These are phyloP conservation scores for Trichacis sp. DNA, from an alignment of 2,888 invertebrate species.

Conservation along the genomic window DNA sequence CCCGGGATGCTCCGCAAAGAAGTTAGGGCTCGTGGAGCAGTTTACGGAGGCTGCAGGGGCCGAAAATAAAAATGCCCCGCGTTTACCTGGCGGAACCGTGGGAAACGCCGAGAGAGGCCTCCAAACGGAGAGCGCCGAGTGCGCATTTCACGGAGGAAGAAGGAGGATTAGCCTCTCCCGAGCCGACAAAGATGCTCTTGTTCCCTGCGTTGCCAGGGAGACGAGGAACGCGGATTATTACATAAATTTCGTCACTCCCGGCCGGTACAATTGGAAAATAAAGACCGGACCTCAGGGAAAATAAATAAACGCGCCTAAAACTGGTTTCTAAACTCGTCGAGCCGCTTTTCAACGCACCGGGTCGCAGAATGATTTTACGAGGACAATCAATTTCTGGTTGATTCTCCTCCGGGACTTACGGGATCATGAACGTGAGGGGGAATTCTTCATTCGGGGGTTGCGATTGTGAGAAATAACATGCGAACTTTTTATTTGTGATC, in stretches of 20 bases:
- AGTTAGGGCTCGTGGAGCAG: too few species aligned
- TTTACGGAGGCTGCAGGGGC: background rate
- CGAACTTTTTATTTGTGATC: too few species aligned
- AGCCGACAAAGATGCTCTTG: conserved; percentile 15
- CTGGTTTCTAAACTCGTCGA: conserved; percentile 2
- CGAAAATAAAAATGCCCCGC: conserved; percentile 43
- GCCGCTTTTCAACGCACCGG: background rate
- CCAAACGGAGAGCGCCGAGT: conserved; percentile 52
- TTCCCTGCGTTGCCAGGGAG: conserved; percentile 33
- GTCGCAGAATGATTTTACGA: background rate
- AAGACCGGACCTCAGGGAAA: conserved; percentile 1
- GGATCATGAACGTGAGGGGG: background rate
- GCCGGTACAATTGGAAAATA: conserved; percentile 29
- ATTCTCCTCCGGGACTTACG: background rate
- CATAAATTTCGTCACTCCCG: conserved; percentile 34
- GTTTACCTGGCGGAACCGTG: conserved; percentile 59
- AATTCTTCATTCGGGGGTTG: too few species aligned
- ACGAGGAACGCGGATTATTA: conserved; percentile 27
- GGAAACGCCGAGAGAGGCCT: conserved; percentile 52
- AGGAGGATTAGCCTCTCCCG: conserved; percentile 46
- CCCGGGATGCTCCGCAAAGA: background rate
- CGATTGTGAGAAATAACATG: too few species aligned
- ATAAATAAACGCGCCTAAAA: background rate
- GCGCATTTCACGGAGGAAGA: conserved; percentile 52
- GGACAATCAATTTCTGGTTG: background rate